Conservation (phyloP, 2,888 invertebrate genomes). For the Furcula furcula region DNA sequence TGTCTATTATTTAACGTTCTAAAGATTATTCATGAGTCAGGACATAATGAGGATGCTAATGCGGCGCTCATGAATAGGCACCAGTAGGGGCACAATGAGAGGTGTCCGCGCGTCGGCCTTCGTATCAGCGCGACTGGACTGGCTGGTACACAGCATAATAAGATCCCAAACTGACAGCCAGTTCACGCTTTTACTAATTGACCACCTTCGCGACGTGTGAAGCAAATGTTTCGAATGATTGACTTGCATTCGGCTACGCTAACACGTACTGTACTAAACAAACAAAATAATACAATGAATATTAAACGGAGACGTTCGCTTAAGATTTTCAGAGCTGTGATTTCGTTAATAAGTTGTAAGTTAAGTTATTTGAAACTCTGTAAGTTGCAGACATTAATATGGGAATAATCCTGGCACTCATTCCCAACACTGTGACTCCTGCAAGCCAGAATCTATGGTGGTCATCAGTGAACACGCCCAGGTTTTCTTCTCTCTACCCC, state of each 20-base stretch:
- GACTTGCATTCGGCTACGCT: slow-evolving; percentile 48
- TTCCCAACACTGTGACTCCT: too few species aligned
- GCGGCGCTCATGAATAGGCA: slow-evolving; percentile 47
- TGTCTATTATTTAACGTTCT: slow-evolving; percentile 37
- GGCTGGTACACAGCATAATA: slow-evolving; percentile 41
- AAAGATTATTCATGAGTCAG: slow-evolving; percentile 68
- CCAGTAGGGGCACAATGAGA: slow-evolving; percentile 56
- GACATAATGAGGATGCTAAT: slow-evolving; percentile 71
- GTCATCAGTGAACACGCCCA: too few species aligned
- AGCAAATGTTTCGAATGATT: slow-evolving; percentile 63
- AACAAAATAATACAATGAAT: slow-evolving; percentile 43
- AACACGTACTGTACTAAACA: slow-evolving; percentile 43
- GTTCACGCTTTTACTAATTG: slow-evolving; percentile 77
- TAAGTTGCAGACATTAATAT: too few species aligned
- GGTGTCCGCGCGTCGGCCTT: slow-evolving; percentile 61
- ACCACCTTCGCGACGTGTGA: slow-evolving; percentile 67
- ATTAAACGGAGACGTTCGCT: slow-evolving; percentile 24
- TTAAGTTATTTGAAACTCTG: too few species aligned
- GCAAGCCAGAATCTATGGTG: too few species aligned
- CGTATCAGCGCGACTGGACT: slow-evolving; percentile 56
- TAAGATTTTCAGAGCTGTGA: slow-evolving; percentile 6
- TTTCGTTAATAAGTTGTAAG: slow-evolving; percentile 3
- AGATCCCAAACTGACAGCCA: slow-evolving; percentile 69
- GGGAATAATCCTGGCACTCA: too few species aligned
- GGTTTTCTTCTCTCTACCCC: too few species aligned